These are phyloP conservation scores for Dorcus hopei DNA, from an alignment of 2,888 invertebrate genomes.

Conservation along the genomic window DNA sequence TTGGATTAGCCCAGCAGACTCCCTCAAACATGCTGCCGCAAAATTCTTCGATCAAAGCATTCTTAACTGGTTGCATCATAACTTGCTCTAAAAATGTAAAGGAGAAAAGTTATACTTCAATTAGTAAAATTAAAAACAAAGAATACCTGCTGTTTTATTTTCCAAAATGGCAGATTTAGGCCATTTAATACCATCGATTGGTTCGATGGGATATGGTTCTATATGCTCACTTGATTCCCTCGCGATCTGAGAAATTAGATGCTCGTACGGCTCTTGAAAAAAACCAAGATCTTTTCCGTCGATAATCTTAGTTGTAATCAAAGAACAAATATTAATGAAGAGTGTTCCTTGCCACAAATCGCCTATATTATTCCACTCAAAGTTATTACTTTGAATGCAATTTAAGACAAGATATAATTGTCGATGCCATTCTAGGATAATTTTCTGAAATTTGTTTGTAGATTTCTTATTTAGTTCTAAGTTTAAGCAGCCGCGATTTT, in stretches of 20 bases:
- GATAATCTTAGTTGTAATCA: slow-evolving; percentile 2
- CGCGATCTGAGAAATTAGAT: neutral
- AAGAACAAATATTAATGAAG: slow-evolving; percentile 8
- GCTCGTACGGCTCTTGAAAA: slow-evolving; percentile 12
- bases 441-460: neutral
- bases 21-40: slow-evolving; percentile 9
- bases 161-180: neutral
- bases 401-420: neutral
- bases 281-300: slow-evolving; percentile 6
- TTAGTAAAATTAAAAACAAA: no score
- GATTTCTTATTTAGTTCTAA: neutral
- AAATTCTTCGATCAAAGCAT: slow-evolving; percentile 9
- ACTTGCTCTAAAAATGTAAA: slow-evolving; percentile 8
- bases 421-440: slow-evolving; percentile 6
- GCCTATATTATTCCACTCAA: slow-evolving; percentile 8
- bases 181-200: neutral
- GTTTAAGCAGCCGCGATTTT: slow-evolving; percentile 9
- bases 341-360: slow-evolving; percentile 17
- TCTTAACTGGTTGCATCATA: slow-evolving; percentile 5
- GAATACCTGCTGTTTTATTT: neutral
- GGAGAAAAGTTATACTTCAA: neutral
- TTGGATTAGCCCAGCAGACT: slow-evolving; percentile 8
- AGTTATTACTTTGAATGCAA: neutral
- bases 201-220: slow-evolving; percentile 11
- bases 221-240: neutral